Base-by-base conservation (phyloP, 1,140 invertebrate species). In the Drosophila lacertosa region DNA sequence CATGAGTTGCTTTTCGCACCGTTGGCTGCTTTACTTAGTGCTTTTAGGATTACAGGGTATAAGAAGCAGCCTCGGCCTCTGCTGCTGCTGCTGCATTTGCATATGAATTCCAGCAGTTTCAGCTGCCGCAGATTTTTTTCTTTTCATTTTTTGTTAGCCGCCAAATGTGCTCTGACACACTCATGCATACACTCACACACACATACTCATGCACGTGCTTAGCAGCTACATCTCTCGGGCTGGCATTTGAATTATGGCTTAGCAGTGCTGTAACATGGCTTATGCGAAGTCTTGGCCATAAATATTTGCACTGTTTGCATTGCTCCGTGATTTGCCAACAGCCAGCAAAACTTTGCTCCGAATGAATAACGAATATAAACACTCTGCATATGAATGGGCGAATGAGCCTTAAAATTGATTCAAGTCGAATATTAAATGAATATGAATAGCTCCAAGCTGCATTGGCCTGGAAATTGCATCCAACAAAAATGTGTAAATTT, bases 261-360 rank as follows among this genome's bases (percentile, higher is more conserved):
- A 82, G 78, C 79, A 89, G 77, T 77, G 74, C 77, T 78, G 74
- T 62, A 53, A 69, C 82, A 82, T 66, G 81, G 82, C 77, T 81
- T 86, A 77, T 82, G 35, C 42, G 50, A 69, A 69, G 50, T 54
- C 42, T 64, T 77, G 71, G 70, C 74, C 74, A 86, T 86, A 86
- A 88, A 86, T 86, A 82, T 86, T 88, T 88, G 75, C 78, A 63
- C 68, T 88, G 83, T 75, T 86, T 89, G 83, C 82, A 86, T 88
- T 88, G 66, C 83, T 88, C 78, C 77, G 77, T 74, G 82, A 86
- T 86, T 86, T 86, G 82, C 82, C 18, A 88, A 82, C 58, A 74
- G 81, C 74, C 77, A 71, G 74, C 65, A 81, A 86, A 71, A 74
- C 82, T 81, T 77, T 81, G 76, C 80, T 80, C 72, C 86, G 59